Base-by-base conservation (phyloP, 2,888 invertebrate genomes). In the Tubiluchus corallicola region DNA sequence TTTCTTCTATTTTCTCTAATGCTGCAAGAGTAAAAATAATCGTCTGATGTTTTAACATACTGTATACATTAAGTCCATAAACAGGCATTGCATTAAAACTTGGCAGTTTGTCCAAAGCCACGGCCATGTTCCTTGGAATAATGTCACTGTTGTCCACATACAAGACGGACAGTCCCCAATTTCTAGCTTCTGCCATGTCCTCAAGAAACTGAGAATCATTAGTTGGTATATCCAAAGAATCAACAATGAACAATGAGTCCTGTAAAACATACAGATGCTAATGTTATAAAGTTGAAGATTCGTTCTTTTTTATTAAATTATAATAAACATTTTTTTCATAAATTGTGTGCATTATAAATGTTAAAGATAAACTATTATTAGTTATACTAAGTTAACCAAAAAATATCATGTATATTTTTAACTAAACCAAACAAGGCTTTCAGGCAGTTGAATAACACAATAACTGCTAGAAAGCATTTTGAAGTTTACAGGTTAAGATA, bases 91-190 rank as follows among this genome's bases (percentile, higher is more conserved):
- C 68, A 64, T 85, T 96, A 29, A 88, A 74, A 59, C 84, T 80
- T 29, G 74, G 74, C n/a, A 92, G 69, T 2, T 60, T 53, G 53
- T 82, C 77, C 2, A 79, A 75, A 2, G 94, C 92, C 21, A 75
- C 66, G 39, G 82, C 76, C 50, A 96, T 81, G 60, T 94, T 94
- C 49, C 75, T 70, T 1, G 94, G 83, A 70, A 87, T 82, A 42
- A 79, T 68, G 58, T 94, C 92, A 38, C 73, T 71, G 52, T 84
- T 85, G 65, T 96, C 88, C 43, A 96, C 73, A 66, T 98, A 79
- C 1, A 99, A 69, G 9, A 90, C 87, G 5, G 94, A 88, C 37
- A 87, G 82, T 9, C 98, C 98, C 98, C 98, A 98, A 60, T 80
- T 78, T 52, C 96, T 73, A 38, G 74, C 71, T 53, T 81, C 78